Evolutionary conservation across 2,888 invertebrate genomes (phyloP).

Genomic region (Andrena marginata): DNA sequence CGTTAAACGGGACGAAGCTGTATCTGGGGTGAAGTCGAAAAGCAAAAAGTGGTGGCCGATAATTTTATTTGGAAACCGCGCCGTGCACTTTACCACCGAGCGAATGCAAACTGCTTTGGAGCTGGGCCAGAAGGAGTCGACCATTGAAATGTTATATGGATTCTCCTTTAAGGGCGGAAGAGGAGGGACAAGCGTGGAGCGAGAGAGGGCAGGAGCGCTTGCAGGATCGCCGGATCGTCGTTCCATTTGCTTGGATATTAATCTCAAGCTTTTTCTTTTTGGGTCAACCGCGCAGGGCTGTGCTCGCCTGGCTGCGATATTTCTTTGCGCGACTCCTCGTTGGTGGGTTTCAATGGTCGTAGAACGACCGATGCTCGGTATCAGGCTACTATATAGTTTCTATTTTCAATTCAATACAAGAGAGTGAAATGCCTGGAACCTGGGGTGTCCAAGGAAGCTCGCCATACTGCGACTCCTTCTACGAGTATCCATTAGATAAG

Average conservation of each 20-base stretch:
- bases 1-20: constrained; percentile 21
- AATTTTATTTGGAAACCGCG: constrained; percentile 77
- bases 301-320: neutral
- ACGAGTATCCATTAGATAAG: neutral
- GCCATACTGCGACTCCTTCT: neutral
- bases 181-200: constrained; percentile 23
- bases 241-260: constrained; percentile 74
- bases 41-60: constrained; percentile 53
- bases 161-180: constrained; percentile 34
- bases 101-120: constrained; percentile 79
- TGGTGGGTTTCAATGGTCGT: neutral
- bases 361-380: neutral
- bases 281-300: constrained; percentile 24
- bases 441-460: neutral
- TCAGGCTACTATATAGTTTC: neutral
- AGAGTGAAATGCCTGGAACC: no score
- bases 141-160: constrained; percentile 78
- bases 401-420: no score
- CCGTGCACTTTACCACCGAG: constrained; percentile 71
- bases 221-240: constrained; percentile 55
- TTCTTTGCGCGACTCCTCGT: neutral
- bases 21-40: constrained; percentile 3
- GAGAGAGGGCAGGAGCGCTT: constrained; percentile 10
- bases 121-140: constrained; percentile 74
- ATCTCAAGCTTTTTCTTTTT: constrained; percentile 38